Conservation (phyloP, 1,140 invertebrate species). For the Melanaphis sacchari region DNA sequence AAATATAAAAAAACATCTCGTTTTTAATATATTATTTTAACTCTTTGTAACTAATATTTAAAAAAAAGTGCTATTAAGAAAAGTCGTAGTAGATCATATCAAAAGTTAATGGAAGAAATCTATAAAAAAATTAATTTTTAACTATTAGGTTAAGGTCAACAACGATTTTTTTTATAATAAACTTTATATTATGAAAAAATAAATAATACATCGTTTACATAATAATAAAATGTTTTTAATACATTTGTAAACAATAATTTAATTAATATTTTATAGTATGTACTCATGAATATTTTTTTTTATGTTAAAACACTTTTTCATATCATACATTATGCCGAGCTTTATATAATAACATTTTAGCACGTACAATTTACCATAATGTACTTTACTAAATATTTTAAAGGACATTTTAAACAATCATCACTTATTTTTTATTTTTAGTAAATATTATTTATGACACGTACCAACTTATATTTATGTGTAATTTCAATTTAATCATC, state of each 20-base stretch:
- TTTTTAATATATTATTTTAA: neutral
- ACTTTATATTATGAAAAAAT: neutral
- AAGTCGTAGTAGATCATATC: neutral
- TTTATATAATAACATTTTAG: neutral
- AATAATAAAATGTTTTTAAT: neutral
- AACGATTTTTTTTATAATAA: neutral
- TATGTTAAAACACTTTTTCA: neutral
- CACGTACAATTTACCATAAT: constrained; percentile 28
- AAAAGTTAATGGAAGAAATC: neutral
- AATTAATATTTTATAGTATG: neutral
- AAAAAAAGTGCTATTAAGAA: neutral
- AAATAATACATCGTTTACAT: neutral
- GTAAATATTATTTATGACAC: neutral
- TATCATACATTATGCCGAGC: neutral
- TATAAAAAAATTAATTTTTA: neutral
- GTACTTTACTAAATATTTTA: constrained; percentile 10
- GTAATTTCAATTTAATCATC: neutral
- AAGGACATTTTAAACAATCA: neutral
- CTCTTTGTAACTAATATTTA: neutral
- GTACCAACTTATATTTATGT: neutral
- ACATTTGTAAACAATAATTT: neutral
- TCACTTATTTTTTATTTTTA: neutral
- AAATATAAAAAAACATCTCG: neutral
- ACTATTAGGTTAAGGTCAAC: neutral
- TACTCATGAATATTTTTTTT: neutral